Evolutionary conservation across 2,797 vertebrate genomes (phyloP).

Genomic region (Brotula barbata): DNA sequence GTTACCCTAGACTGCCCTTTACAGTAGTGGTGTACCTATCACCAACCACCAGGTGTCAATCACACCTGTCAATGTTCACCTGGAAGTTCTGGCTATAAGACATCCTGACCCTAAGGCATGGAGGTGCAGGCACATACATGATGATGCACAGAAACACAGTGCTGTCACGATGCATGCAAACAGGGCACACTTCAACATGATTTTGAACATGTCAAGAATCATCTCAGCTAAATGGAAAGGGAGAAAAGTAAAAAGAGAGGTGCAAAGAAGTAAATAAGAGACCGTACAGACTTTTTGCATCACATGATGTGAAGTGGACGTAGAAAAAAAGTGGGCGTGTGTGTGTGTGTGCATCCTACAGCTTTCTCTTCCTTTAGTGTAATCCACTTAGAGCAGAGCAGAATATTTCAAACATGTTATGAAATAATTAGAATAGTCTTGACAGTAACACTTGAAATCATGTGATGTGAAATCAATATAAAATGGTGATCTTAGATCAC

Average conservation of each 20-base stretch:
- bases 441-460: too few species aligned
- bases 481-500: too few species aligned
- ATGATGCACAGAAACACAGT: slow-evolving; percentile 8
- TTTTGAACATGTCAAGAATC: slow-evolving; percentile 20
- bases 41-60: slow-evolving; percentile 44
- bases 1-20: slow-evolving; percentile 33
- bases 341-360: too few species aligned
- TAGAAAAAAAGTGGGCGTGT: too few species aligned
- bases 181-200: slow-evolving; percentile 28
- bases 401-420: too few species aligned
- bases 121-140: slow-evolving; percentile 52
- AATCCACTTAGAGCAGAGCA: too few species aligned
- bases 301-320: too few species aligned
- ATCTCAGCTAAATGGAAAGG: slow-evolving; percentile 3
- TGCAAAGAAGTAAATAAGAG: neutral
- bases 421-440: too few species aligned
- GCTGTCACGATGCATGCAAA: slow-evolving; percentile 11
- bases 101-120: slow-evolving; percentile 43
- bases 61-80: slow-evolving; percentile 56
- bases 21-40: slow-evolving; percentile 36
- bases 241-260: slow-evolving; percentile 11
- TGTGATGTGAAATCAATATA: too few species aligned
- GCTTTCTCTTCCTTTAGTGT: too few species aligned
- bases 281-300: too few species aligned
- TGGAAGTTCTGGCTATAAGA: slow-evolving; percentile 42